phyloP scores from a whole-genome alignment of 2,888 invertebrate species.

The Folsomia manolachei region DNA sequence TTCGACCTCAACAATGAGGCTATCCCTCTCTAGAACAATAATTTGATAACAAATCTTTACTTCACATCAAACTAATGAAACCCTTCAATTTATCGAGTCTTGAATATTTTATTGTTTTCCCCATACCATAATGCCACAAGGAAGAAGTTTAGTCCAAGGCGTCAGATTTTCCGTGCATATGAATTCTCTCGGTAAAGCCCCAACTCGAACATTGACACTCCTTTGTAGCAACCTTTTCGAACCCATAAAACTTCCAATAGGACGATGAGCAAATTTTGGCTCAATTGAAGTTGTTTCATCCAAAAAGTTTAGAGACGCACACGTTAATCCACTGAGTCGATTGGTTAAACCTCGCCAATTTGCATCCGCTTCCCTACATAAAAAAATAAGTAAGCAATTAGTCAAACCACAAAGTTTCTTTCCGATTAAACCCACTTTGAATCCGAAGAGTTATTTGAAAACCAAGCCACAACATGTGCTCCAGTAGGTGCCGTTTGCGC shows the following conservation, averaged over 20 bases:
- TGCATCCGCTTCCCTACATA: constrained; percentile 65
- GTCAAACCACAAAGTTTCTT: background rate
- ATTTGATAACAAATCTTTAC: background rate
- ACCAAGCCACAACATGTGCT: constrained; percentile 93
- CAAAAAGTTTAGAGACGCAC: constrained; percentile 93
- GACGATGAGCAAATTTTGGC: constrained; percentile 79
- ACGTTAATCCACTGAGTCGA: constrained; percentile 89
- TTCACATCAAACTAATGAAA: background rate
- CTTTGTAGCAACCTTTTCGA: constrained; percentile 55
- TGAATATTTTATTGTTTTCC: too few relatives aligned
- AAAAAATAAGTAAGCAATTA: constrained; percentile 19
- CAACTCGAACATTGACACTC: constrained; percentile 65
- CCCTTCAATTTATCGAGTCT: too few relatives aligned
- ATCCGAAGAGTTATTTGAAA: constrained; percentile 60
- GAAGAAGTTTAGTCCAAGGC: constrained; percentile 95
- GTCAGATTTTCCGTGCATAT: constrained; percentile 99
- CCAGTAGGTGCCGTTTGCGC: constrained; percentile 78
- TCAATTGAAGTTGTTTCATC: constrained; percentile 77
- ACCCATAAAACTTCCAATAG: constrained; percentile 65
- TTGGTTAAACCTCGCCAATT: constrained; percentile 87
- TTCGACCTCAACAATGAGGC: constrained; percentile 84
- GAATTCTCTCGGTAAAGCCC: constrained; percentile 90
- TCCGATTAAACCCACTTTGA: constrained; percentile 55
- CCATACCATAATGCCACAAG: constrained; percentile 78
- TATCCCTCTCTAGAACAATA: constrained; percentile 66